phyloP scores from a whole-genome alignment of 1,140 invertebrate genomes.

The Eurosta solidaginis region DNA sequence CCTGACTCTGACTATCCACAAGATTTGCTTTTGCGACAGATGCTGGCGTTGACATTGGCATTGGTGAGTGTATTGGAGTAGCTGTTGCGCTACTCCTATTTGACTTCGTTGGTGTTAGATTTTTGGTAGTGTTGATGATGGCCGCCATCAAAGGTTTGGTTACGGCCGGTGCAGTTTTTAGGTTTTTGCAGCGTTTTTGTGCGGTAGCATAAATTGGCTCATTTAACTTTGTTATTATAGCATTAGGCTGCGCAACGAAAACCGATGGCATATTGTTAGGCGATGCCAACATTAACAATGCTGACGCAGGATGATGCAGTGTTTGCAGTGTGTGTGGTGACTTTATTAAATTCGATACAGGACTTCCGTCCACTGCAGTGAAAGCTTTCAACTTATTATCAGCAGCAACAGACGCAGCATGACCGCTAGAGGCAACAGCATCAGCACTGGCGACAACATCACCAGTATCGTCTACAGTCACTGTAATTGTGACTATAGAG shows the following conservation, averaged over 20 bases:
- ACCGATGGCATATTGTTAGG: background rate
- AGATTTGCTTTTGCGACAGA: slow-evolving; percentile 33
- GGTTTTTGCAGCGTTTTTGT: slow-evolving; percentile 52
- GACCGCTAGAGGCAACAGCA: slow-evolving; percentile 33
- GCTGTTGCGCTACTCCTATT: slow-evolving; percentile 10
- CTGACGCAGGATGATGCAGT: background rate
- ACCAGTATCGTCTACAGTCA: background rate
- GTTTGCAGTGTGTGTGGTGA: background rate
- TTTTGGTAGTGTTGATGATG: slow-evolving; percentile 35
- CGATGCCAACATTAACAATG: background rate
- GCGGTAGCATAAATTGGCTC: slow-evolving; percentile 57
- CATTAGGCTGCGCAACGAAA: slow-evolving; percentile 29
- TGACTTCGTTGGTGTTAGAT: background rate
- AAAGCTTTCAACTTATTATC: background rate
- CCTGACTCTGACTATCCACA: slow-evolving; percentile 48
- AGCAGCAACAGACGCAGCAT: background rate
- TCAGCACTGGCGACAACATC: slow-evolving; percentile 37
- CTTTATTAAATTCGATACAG: background rate
- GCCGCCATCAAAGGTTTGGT: slow-evolving; percentile 52
- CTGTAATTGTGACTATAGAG: background rate
- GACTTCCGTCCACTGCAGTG: background rate
- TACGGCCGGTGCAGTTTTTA: slow-evolving; percentile 44
- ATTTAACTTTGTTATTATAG: slow-evolving; percentile 31
- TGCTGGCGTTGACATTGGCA: background rate
- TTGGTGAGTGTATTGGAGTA: slow-evolving; percentile 8